phyloP scores from a whole-genome alignment of 2,113 vertebrate species.

The Erpornis zantholeuca region DNA sequence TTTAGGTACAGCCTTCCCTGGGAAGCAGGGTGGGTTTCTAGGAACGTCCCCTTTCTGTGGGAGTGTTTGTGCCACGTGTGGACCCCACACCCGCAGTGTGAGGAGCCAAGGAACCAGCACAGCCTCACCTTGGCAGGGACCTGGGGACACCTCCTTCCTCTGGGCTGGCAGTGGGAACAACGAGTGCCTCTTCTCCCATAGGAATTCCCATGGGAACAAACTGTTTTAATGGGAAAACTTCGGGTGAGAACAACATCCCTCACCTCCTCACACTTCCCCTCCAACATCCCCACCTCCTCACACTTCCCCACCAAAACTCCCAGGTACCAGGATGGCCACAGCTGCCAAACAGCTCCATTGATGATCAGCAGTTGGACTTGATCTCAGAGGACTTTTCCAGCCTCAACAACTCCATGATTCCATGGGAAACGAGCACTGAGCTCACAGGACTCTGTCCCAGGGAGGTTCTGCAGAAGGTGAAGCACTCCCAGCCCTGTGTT shows the following conservation, averaged over 20 bases:
- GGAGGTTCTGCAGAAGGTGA: background rate
- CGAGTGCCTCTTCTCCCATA: rapidly evolving
- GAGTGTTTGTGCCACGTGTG: background rate
- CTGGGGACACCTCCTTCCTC: rapidly evolving
- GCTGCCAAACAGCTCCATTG: background rate
- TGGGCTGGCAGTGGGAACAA: background rate
- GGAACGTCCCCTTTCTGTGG: rapidly evolving
- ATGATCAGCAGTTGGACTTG: background rate
- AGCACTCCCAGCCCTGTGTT: background rate
- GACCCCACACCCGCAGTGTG: rapidly evolving
- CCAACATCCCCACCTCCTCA: background rate
- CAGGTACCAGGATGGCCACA: rapidly evolving
- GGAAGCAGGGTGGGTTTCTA: rapidly evolving
- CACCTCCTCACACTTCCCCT: background rate
- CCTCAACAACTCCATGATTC: rapidly evolving
- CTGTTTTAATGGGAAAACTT: rapidly evolving
- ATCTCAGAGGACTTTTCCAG: background rate
- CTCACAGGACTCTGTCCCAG: rapidly evolving
- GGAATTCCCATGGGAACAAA: background rate
- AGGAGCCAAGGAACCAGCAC: background rate
- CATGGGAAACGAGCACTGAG: rapidly evolving
- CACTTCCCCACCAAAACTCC: background rate
- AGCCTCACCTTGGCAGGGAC: too few relatives aligned
- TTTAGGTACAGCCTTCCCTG: background rate
- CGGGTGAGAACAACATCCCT: background rate